A percentile compares a stretch with the other conserved stretches of the same genome.
phyloP scores from a whole-genome alignment of 2,113 vertebrate species.

The Recurvirostra avosetta region DNA sequence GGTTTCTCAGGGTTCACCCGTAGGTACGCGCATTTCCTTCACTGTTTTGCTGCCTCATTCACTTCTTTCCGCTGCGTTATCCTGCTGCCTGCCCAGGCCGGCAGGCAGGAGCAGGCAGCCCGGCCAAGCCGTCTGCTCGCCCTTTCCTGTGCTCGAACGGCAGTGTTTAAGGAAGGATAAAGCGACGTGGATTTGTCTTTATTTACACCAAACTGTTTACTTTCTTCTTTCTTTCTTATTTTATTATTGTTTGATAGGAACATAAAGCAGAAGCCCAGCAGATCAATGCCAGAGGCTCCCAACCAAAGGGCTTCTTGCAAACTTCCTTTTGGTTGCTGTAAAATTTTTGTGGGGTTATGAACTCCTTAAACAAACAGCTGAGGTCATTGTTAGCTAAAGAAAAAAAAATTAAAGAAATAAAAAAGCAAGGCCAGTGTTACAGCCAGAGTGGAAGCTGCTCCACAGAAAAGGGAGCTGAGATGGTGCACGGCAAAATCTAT shows the following conservation, averaged over 20 bases:
- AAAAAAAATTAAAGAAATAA: neutral
- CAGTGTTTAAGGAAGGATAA: neutral
- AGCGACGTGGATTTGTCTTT: neutral
- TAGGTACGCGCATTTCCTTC: neutral
- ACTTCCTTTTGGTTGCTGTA: conserved; percentile 3
- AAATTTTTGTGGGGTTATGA: conserved; percentile 66
- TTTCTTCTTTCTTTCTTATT: neutral
- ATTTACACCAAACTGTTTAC: conserved; percentile 1
- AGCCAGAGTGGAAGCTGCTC: conserved; percentile 28
- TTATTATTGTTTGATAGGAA: neutral
- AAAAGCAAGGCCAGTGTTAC: conserved; percentile 13
- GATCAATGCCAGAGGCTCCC: neutral
- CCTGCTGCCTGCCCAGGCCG: neutral
- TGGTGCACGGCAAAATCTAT: neutral
- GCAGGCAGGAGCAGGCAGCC: neutral
- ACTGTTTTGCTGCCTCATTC: neutral
- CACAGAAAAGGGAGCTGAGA: neutral
- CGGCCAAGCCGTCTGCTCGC: neutral
- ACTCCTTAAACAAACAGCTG: conserved; percentile 75
- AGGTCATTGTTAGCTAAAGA: conserved; percentile 55
- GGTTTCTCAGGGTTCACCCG: neutral
- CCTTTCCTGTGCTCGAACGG: neutral
- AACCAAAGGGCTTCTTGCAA: neutral
- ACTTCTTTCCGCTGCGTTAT: neutral
- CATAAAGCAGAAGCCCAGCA: conserved; percentile 31